A percentile compares a stretch with the other conserved stretches of the same genome.
phyloP scores from a whole-genome alignment of 2,113 vertebrate genomes.

The Setophaga coronata region DNA sequence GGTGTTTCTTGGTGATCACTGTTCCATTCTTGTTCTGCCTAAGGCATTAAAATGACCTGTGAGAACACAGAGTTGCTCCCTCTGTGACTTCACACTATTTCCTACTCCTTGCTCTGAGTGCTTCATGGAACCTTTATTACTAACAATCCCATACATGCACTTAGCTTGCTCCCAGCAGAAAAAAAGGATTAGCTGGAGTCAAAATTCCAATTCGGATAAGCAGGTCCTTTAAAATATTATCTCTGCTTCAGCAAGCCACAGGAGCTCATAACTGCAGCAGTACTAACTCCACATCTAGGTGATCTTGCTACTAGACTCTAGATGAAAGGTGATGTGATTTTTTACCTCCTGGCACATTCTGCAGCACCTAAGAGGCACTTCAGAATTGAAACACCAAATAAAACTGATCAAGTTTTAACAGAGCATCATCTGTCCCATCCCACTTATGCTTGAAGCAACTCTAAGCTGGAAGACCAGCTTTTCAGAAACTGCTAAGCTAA shows the following conservation, averaged over 20 bases:
- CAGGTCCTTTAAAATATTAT: constrained; percentile 36
- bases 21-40: neutral
- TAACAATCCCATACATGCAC: neutral
- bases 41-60: neutral
- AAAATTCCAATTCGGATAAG: constrained; percentile 44
- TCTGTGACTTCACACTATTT: neutral
- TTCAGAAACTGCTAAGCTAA: neutral
- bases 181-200: constrained; percentile 54
- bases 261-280: constrained; percentile 16
- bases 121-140: neutral
- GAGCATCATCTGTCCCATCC: neutral
- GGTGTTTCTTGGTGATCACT: neutral
- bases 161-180: constrained; percentile 11
- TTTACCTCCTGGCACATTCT: neutral
- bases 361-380: neutral
- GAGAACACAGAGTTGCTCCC: neutral
- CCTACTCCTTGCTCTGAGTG: neutral
- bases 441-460: neutral
- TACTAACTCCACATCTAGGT: neutral
- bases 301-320: neutral
- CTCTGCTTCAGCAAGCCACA: constrained; percentile 33
- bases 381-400: neutral
- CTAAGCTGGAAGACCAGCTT: neutral
- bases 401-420: neutral
- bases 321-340: neutral